Evolutionary conservation across 1,140 invertebrate genomes (phyloP).

Genomic region (Brachystomella parvula): DNA sequence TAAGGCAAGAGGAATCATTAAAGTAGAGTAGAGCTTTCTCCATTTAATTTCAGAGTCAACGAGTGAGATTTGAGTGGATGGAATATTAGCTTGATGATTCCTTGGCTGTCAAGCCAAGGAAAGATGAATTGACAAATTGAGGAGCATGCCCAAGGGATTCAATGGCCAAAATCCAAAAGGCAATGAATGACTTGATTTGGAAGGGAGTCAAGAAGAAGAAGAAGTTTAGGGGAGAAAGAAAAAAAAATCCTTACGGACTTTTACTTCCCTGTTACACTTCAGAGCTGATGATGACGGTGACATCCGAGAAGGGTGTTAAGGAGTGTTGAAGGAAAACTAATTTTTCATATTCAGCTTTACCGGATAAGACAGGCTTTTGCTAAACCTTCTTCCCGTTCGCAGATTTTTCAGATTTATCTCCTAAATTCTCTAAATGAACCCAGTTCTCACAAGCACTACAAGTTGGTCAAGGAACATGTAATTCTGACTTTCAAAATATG

Average conservation of each 20-base stretch:
- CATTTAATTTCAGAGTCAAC: neutral
- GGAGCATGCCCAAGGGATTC: slow-evolving; percentile 10
- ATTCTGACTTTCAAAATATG: neutral
- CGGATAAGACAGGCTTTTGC: too few species aligned
- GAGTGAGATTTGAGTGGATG: neutral
- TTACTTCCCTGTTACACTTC: too few species aligned
- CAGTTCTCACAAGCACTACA: neutral
- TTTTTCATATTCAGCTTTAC: neutral
- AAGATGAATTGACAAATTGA: slow-evolving; percentile 12
- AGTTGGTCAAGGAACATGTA: neutral
- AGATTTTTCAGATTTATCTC: too few species aligned
- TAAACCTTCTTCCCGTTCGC: too few species aligned
- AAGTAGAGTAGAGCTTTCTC: neutral
- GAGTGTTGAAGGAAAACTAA: neutral
- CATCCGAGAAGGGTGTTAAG: neutral
- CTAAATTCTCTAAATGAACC: neutral
- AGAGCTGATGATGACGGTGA: neutral
- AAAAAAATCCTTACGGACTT: neutral
- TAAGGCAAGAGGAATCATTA: neutral
- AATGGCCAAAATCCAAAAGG: too few species aligned
- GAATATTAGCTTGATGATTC: too few species aligned
- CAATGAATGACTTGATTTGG: slow-evolving; percentile 6
- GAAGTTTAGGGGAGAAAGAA: too few species aligned
- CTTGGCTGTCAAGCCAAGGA: neutral
- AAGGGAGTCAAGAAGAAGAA: neutral